These are phyloP conservation scores for Machaerirhynchus nigripectus DNA, from an alignment of 2,113 vertebrate species.

Conservation along the genomic window DNA sequence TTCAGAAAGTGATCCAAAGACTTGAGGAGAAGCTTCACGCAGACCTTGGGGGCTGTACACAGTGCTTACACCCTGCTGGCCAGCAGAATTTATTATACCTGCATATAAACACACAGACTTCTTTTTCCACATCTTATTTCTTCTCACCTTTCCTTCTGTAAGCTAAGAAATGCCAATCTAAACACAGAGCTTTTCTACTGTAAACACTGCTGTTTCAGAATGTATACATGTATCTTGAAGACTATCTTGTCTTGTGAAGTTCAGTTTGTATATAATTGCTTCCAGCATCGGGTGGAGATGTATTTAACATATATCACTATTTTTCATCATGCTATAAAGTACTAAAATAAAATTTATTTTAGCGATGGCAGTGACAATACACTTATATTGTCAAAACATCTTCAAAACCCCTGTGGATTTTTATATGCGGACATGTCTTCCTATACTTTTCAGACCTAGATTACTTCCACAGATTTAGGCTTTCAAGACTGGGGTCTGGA, in stretches of 20 bases:
- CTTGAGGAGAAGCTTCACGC: rapidly evolving
- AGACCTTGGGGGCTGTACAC: not conserved
- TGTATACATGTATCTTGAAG: not conserved
- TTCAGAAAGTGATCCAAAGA: not conserved
- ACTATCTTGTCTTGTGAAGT: not conserved
- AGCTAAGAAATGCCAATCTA: not conserved
- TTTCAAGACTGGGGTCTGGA: not conserved
- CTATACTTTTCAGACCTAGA: not conserved
- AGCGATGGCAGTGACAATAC: not conserved
- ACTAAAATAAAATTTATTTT: not conserved
- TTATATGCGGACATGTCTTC: not conserved
- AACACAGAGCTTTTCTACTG: not conserved
- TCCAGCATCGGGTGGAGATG: not conserved
- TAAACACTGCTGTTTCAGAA: not conserved
- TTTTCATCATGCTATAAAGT: not conserved
- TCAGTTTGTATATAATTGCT: not conserved
- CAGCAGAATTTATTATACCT: not conserved
- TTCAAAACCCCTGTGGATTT: not conserved
- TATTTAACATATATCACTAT: not conserved
- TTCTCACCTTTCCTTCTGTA: not conserved
- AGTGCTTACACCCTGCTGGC: not conserved
- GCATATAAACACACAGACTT: not conserved
- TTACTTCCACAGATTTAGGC: not conserved
- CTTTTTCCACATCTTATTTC: not conserved
- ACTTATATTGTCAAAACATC: not conserved